Evolutionary conservation across 2,888 invertebrate species (phyloP).

Genomic region (Lasius platythorax): DNA sequence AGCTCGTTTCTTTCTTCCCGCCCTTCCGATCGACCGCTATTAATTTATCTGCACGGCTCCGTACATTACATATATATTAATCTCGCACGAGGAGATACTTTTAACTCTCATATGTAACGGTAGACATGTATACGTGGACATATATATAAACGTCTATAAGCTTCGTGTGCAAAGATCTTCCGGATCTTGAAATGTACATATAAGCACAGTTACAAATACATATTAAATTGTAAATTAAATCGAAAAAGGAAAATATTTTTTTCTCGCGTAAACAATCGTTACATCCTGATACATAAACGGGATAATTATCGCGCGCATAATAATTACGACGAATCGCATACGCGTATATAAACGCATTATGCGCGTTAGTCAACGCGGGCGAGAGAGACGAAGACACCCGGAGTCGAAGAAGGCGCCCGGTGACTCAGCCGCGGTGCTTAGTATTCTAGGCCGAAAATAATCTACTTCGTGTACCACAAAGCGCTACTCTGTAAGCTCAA

Average conservation of each 20-base stretch:
- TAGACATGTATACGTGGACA: not conserved
- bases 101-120: not conserved
- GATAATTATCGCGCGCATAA: slow-evolving; percentile 7
- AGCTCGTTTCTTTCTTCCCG: slow-evolving; percentile 39
- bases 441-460: slow-evolving; percentile 59
- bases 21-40: not conserved
- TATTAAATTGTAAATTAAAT: not conserved
- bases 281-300: not conserved
- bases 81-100: not conserved
- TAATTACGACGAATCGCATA: slow-evolving; percentile 3
- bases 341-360: slow-evolving; percentile 21
- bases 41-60: not conserved
- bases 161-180: not conserved
- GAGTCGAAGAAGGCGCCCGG: slow-evolving; percentile 46
- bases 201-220: not conserved
- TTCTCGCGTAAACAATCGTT: not conserved
- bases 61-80: not conserved
- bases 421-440: slow-evolving; percentile 58
- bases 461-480: slow-evolving; percentile 65
- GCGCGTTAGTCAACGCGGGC: not conserved
- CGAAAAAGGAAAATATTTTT: not conserved
- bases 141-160: not conserved
- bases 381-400: slow-evolving; percentile 34
- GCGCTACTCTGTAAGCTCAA: slow-evolving; percentile 60
- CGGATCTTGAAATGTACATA: not conserved